Evolutionary conservation across 2,113 vertebrate species (phyloP).

Genomic region (Xenus cinereus): DNA sequence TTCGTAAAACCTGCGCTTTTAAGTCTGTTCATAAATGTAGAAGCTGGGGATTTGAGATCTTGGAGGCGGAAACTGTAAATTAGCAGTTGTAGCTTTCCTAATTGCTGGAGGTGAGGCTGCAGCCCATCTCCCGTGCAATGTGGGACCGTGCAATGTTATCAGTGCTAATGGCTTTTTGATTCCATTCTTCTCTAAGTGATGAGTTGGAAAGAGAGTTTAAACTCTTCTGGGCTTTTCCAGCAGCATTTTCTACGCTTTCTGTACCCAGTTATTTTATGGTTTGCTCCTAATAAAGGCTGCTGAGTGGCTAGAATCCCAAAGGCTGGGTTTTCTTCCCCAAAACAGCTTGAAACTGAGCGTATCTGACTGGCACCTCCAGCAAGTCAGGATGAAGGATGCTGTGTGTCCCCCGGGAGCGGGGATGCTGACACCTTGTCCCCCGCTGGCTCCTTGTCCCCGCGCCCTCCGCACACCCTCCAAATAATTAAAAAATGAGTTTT

Average conservation of each 20-base stretch:
- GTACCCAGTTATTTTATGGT: not conserved
- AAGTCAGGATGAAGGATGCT: rapidly evolving
- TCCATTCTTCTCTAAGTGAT: not conserved
- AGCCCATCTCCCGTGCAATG: rapidly evolving
- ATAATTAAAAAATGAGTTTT: not conserved
- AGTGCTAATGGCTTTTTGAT: not conserved
- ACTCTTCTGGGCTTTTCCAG: not conserved
- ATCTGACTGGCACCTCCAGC: not conserved
- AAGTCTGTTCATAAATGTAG: not conserved
- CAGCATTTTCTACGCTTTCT: not conserved
- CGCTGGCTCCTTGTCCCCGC: not conserved
- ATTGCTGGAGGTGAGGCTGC: not conserved
- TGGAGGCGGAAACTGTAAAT: not conserved
- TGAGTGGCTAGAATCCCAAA: no score
- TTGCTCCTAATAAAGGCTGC: not conserved
- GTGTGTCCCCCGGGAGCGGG: rapidly evolving
- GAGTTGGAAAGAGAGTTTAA: not conserved
- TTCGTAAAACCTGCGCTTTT: not conserved
- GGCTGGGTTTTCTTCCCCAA: not conserved
- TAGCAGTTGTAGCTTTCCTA: not conserved
- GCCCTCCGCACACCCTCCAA: not conserved
- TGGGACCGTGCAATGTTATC: rapidly evolving
- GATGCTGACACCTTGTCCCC: rapidly evolving
- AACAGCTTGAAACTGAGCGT: not conserved
- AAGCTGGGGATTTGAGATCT: not conserved